A percentile compares a stretch with the other conserved stretches of the same genome.
Conservation (phyloP, 2,113 vertebrate genomes). For the Lamprologus callipterus region DNA sequence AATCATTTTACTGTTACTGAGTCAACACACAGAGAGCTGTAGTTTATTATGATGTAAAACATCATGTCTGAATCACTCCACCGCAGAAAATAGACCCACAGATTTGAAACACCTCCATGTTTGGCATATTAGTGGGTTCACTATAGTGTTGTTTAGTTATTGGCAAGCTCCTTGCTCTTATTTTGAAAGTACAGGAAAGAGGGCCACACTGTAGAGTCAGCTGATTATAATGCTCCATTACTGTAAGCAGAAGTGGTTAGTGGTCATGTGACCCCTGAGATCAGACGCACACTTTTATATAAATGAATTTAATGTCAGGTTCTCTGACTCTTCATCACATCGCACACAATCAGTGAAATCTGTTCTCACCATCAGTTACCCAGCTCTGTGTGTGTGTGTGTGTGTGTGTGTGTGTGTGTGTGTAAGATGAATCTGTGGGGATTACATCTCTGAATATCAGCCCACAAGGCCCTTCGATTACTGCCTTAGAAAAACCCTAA, state of each 20-base stretch:
- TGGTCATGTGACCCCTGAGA: neutral
- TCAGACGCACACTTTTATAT: neutral
- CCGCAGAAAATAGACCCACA: neutral
- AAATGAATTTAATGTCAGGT: neutral
- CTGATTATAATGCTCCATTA: neutral
- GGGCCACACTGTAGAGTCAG: neutral
- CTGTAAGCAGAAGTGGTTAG: neutral
- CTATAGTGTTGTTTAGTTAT: neutral
- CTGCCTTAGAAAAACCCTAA: neutral
- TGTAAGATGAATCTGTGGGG: neutral
- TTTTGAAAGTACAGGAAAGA: neutral
- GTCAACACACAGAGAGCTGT: neutral
- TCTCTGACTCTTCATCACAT: neutral
- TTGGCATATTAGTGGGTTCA: neutral
- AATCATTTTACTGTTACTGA: neutral
- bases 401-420: neutral
- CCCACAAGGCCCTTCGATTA: neutral
- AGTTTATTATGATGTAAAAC: neutral
- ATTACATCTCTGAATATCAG: neutral
- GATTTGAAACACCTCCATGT: neutral
- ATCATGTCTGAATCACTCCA: neutral
- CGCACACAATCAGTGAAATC: neutral
- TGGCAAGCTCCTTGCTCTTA: neutral
- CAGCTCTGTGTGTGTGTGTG: fast-evolving
- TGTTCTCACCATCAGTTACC: neutral